Conservation (phyloP, 1,140 invertebrate species). For the Diabrotica undecimpunctata region DNA sequence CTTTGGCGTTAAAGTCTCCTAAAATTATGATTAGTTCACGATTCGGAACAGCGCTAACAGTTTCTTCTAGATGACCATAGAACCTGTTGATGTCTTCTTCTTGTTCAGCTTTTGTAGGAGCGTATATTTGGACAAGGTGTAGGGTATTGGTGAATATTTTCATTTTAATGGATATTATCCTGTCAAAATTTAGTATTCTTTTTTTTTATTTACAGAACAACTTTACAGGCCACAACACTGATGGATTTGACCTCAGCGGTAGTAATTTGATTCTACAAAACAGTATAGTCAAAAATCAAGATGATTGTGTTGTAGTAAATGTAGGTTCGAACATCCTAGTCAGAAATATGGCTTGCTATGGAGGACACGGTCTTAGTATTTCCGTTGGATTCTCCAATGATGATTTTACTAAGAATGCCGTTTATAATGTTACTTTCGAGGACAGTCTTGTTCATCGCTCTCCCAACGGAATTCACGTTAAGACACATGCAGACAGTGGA, state of each 20-base stretch:
- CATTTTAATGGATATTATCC: too few species aligned
- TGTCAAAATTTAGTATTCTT: too few species aligned
- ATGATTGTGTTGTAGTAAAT: slow-evolving; percentile 14
- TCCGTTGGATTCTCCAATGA: slow-evolving; percentile 11
- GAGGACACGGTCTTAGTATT: slow-evolving; percentile 18
- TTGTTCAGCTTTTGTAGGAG: too few species aligned
- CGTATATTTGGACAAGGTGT: too few species aligned
- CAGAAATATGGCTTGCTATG: slow-evolving; percentile 11
- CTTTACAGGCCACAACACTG: slow-evolving; percentile 17
- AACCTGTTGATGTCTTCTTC: too few species aligned
- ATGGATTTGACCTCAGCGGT: slow-evolving; percentile 15
- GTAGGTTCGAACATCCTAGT: slow-evolving; percentile 12
- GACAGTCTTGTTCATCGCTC: slow-evolving; percentile 7
- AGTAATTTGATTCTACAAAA: slow-evolving; percentile 14
- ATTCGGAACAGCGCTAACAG: too few species aligned
- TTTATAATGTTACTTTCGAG: slow-evolving; percentile 10
- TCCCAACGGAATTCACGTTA: slow-evolving; percentile 15
- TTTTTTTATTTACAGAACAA: slow-evolving; percentile 1
- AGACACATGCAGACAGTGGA: slow-evolving; percentile 13
- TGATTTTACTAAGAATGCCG: slow-evolving; percentile 4
- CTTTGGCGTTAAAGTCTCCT: too few species aligned
- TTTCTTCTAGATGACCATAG: too few species aligned
- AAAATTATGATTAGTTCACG: too few species aligned
- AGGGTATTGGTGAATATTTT: too few species aligned
- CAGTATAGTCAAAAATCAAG: slow-evolving; percentile 10